Evolutionary conservation across 1,140 invertebrate genomes (phyloP), one percentile per base, ranked within the genome.

Genomic region (Listronotus oregonensis): DNA sequence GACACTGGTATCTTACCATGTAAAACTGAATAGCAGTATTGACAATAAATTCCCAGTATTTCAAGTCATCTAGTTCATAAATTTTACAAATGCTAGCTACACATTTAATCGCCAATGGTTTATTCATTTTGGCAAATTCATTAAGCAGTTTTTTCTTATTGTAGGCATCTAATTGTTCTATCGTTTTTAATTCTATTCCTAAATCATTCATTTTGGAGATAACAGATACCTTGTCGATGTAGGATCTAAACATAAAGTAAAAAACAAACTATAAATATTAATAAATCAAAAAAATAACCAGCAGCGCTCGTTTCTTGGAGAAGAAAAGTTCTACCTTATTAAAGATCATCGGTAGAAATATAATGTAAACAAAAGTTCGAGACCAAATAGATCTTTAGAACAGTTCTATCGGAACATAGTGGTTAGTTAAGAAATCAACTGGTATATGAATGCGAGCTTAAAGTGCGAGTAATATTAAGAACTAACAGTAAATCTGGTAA

Each of bases 41-140:
- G n/a, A 75, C 58, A 51, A 76, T 71, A 40, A 61, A 64, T 57
- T 73, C 61, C 72, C 71, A 73, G 62, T 71, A 72, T 49, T 70
- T 70, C 9, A 67, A 31, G 59, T 72, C 68, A 27, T 74, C 61
- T 14, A 70, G 57, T 12, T 40, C 18, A 54, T 74, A 75, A 15
- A 71, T 73, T 18, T 63, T 67, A 51, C 75, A 76, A n/a, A 74
- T 21, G 32, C 44, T 34, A 6, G 68, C 73, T 64, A 77, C 73
- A 15, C 58, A 63, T 60, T 72, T 73, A 6, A 76, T 51, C 39
- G 54, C 57, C 5, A 66, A 11, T 5, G 65, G 54, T 52, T 66
- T 66, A 6, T 62, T 47, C 0, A 66, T 54, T 44, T 68, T 64
- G 0, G 66, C 61, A 8, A 77, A 56, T 18, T 66, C 66, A 46